Conservation (phyloP, 2,113 vertebrate species). For the Okapia johnstoni region DNA sequence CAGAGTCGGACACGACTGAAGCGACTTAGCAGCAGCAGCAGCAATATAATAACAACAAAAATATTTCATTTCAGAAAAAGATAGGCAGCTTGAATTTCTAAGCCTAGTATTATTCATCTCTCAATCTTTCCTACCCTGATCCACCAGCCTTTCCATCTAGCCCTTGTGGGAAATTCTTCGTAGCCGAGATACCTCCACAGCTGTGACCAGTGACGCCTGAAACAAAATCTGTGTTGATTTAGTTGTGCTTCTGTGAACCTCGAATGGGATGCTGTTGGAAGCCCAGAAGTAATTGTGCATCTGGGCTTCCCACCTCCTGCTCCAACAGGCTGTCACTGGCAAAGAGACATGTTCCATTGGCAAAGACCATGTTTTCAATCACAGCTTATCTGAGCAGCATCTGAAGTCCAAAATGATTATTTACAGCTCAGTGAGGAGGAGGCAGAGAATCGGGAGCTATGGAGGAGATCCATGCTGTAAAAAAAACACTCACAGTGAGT, state of each 20-base stretch:
- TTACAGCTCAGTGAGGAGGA: slow-evolving; percentile 71
- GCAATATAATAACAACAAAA: background rate
- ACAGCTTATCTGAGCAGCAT: slow-evolving; percentile 64
- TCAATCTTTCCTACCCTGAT: background rate
- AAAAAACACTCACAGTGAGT: background rate
- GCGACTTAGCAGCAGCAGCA: no score
- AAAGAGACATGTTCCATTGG: slow-evolving; percentile 69
- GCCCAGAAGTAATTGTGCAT: slow-evolving; percentile 28
- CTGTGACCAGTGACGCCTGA: background rate
- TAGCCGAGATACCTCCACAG: background rate
- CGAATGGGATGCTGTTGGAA: background rate
- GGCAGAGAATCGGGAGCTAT: slow-evolving; percentile 48
- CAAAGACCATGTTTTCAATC: slow-evolving; percentile 64
- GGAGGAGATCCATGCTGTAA: slow-evolving; percentile 13
- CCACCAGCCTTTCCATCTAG: background rate
- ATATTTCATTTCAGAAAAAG: background rate
- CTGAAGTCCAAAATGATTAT: slow-evolving; percentile 76
- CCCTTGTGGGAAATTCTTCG: background rate
- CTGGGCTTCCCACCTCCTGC: slow-evolving; percentile 65
- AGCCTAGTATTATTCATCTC: background rate
- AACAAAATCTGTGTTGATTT: background rate
- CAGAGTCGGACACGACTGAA: no score
- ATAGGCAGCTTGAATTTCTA: background rate
- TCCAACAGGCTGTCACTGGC: slow-evolving; percentile 67
- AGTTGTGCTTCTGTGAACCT: background rate